Conservation (phyloP, 2,888 invertebrate species). For the Cerceris ruficornis region DNA sequence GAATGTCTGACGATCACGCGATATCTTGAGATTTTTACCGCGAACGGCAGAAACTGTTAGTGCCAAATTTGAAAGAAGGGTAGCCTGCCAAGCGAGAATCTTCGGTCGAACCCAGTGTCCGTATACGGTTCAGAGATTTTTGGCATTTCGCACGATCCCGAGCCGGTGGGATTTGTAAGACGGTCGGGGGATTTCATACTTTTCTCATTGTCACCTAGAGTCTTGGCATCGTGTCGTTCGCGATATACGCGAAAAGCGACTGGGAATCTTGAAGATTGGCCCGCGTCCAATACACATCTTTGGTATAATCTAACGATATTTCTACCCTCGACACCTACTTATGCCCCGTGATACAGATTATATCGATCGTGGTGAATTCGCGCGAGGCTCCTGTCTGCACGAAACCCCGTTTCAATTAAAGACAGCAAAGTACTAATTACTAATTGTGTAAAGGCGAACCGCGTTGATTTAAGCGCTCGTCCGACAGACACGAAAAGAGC, state of each 20-base stretch:
- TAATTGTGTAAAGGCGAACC: too few relatives aligned
- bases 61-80: conserved; percentile 10
- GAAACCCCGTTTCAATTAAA: not conserved
- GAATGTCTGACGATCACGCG: not conserved
- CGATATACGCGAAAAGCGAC: conserved; percentile 50
- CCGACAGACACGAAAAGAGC: too few relatives aligned
- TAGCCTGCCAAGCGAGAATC: not conserved
- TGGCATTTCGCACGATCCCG: conserved; percentile 56
- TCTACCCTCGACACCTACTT: conserved; percentile 62
- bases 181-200: conserved; percentile 67
- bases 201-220: conserved; percentile 74
- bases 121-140: conserved; percentile 50
- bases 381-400: not conserved
- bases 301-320: conserved; percentile 76
- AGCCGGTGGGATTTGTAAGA: conserved; percentile 62
- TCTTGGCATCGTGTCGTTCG: conserved; percentile 67
- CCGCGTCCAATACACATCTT: conserved; percentile 75
- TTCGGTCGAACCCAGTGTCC: not conserved
- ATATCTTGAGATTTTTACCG: conserved; percentile 7
- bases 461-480: too few relatives aligned
- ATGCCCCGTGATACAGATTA: conserved; percentile 26
- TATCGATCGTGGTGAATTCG: conserved; percentile 9
- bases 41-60: not conserved
- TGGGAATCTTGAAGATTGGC: conserved; percentile 70
- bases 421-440: too few relatives aligned